Base-by-base conservation (phyloP, 2,797 vertebrate species). In the Salmo trutta region DNA sequence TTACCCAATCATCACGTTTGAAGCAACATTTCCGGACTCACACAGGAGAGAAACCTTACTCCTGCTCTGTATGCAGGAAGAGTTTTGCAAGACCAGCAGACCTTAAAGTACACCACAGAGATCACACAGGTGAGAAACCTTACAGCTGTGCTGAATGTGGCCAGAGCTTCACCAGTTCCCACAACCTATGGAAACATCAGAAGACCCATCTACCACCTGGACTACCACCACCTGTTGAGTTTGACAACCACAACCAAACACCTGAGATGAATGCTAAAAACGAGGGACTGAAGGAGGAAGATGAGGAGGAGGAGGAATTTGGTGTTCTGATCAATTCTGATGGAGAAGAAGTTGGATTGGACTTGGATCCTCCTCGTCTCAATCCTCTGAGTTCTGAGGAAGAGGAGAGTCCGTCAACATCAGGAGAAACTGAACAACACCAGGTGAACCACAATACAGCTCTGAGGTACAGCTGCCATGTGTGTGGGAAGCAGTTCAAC, bases 111-210 rank as follows among this genome's bases (percentile, higher is more conserved):
- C 75, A 76, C 31, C 31, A 31, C n/a, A 47, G 54, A 51, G 19
- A n/a, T 8, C 73, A 75, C 59, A 75, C 73, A n/a, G 73, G 73
- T 1, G 73, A 66, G 36, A 75, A 27, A 27, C 73, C 73, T 27
- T 75, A 66, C 31, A 21, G 8, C 7, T 74, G 73, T 10, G n/a
- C 19, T 17, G 33, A 31, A n/a, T 74, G 73, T n/a, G 29, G 36
- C 53, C 54, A 74, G n/a, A 31, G 21, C 3, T 74, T 74, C 19
- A 62, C 8, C 24, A 24, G 19, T 27, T n/a, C 17, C 29, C 21
- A 53, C 2, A 74, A 31, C 29, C 73, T 62, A 7, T 29, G 19
- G 53, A 62, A n/a, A 10, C 73, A 74, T 62, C 29, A 64, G 56
- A 64, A 64, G 59, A 64, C 8, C 5, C 59, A 64, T 64, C 24